Base-by-base conservation (phyloP, 2,797 vertebrate genomes). In the Mus minutoides region DNA sequence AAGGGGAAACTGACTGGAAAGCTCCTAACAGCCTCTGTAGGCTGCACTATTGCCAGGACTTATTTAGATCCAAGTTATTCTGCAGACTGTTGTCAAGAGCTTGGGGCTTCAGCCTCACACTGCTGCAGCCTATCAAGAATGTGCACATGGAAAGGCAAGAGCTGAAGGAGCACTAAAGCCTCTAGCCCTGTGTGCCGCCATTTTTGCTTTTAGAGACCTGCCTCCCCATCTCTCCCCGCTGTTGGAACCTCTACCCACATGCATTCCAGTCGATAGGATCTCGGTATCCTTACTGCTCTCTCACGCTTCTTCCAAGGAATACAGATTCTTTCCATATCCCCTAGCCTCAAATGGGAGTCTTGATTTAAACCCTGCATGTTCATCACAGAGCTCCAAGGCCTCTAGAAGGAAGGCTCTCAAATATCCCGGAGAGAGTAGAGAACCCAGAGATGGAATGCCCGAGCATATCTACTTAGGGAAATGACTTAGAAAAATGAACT, bases 291-390 rank as follows among this genome's bases (percentile, higher is more conserved):
- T 64, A 89, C 34, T 88, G 62, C 84, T 56, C 90, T 69, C 69
- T 64, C 96, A 90, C 96, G 95, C 96, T 96, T 84, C 79, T 87
- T 58, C 82, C 69, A 64, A 96, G 93, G 58, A 97, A 69, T 85
- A 69, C 83, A 56, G 84, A 34, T 29, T 93, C 79, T 90, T 83
- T 78, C 78, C 73, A 64, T 73, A 85, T 16, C 40, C 31, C 43
- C 82, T 34, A 67, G 77, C 49, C 49, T 94, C 89, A 73, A 95
- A 80, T 62, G 40, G 77, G 77, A 82, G 77, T 76, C 94, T 93
- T 43, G 52, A 56, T 82, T 88, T 76, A 90, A 77, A 93, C 40
- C 56, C 19, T 86, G 64, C 73, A 19, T 75, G 77, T 92, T 88
- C 96, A 87, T 80, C 58, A 88, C 56, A 88, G 84, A 93, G 43